Evolutionary conservation across 2,797 vertebrate species (phyloP).

Genomic region (Neostethus bicornis): DNA sequence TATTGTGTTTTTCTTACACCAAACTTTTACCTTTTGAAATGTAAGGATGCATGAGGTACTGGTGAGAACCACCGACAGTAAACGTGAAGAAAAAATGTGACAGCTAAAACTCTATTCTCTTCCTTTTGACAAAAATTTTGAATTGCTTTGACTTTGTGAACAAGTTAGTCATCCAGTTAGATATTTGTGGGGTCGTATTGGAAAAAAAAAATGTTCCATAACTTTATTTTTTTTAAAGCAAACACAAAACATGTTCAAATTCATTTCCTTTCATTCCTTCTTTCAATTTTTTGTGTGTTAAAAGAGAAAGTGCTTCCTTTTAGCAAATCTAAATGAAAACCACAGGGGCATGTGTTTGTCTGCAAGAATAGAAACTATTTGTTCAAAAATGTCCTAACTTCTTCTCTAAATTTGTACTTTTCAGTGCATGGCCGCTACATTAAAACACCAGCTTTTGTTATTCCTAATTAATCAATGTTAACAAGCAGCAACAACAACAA

Average conservation of each 20-base stretch:
- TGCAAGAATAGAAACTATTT: neutral
- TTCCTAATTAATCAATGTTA: no score
- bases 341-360: neutral
- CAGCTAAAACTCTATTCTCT: slow-evolving; percentile 25
- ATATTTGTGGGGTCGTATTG: neutral
- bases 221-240: no score
- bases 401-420: slow-evolving; percentile 7
- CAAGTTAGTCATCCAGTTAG: slow-evolving; percentile 6
- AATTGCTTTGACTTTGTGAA: slow-evolving; percentile 17
- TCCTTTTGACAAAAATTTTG: slow-evolving; percentile 17
- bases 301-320: slow-evolving; percentile 11
- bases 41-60: slow-evolving; percentile 21
- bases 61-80: slow-evolving; percentile 22
- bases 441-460: no score
- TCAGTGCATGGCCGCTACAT: neutral
- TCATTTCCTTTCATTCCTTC: no score
- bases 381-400: slow-evolving; percentile 1
- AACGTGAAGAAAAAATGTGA: slow-evolving; percentile 11
- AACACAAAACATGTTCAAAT: no score
- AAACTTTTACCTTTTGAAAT: slow-evolving; percentile 33
- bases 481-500: no score
- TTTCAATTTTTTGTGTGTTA: no score
- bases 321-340: slow-evolving; percentile 9
- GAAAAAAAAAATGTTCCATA: neutral
- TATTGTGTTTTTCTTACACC: slow-evolving; percentile 17